Base-by-base conservation (phyloP, 64 coral and sea anemone species). In the Porites australiensis region DNA sequence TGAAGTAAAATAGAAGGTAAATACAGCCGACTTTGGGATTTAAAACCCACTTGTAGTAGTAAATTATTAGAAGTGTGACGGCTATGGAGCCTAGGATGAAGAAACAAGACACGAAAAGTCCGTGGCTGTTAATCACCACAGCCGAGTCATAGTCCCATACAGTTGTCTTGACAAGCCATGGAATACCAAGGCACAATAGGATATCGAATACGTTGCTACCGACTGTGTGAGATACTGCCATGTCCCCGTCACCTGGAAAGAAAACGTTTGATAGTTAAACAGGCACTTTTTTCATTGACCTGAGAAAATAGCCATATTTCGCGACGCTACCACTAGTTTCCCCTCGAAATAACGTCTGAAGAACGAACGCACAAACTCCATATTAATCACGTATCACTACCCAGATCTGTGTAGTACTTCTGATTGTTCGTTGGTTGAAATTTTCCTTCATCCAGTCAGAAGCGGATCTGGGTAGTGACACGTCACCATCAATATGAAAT, bases 201-300 rank as follows among this genome's bases (percentile, higher is more conserved):
- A 99, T 99, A 74, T 99, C 98, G 64, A 99, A 99, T 3, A 99
- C 98, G 54, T 99, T 99, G 62, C 98, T 99, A 18, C 98, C 98
- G 4, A 99, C 98, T 6, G 98, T 99, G 48, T 99, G 98, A 19
- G 94, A 96, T 0, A 96, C 94, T 23, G 98, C 98, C 98, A 99
- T 99, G 62, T 99, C 98, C 3, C 98, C 98, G 23, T 99, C 98
- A 86, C 98, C 98, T 99, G 57, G 8, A 88, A 51, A 6, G 44
- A 45, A 61, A 49, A 66, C 45, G 14, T 2, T 49, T 57, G 12
- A 57, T 5, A 57, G 12, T 37, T 1, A 37, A 37, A 37, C 27
- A 1, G 27, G 27, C 27, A 37, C 27, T 37, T 37, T 37, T 37
- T 37, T 37, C 27, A 37, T 37, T 37, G 1, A 37, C 27, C 27